Evolutionary conservation across 1,140 invertebrate genomes (phyloP), one percentile per base, ranked within the genome.

Genomic region (Trichogramma pretiosum): DNA sequence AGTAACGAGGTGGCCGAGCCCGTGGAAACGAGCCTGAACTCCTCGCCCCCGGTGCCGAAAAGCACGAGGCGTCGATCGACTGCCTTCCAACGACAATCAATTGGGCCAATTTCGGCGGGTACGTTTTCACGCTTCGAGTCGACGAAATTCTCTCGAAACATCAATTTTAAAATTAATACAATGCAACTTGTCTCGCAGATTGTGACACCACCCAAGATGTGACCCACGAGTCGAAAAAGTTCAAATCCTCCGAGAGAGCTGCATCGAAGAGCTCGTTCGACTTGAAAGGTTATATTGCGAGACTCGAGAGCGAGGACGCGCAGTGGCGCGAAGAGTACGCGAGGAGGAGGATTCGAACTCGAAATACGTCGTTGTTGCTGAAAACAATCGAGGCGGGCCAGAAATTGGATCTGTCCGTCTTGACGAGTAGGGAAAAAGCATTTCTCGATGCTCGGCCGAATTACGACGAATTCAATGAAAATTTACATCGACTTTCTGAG

Each of bases 381-480:
- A n/a, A n/a, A n/a, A n/a, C n/a, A n/a, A 61, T 9, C n/a, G 8
- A 16, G n/a, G 7, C 39, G 11, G 47, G 49, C 9, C 56, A 58
- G 18, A 5, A 28, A 44, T 14, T 60, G 10, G 58, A 67, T 51
- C 32, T 59, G 3, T 56, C 18, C 48, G 2, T 50, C 18, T 39
- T 68, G 10, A 46, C 56, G 5, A 57, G 63, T 8, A 32, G 19
- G 16, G 58, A 66, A 17, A 63, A 46, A 52, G 24, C 30, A 10
- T 68, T 66, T 41, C 10, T 68, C 5, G 17, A 17, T 16, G 32
- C 30, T 8, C 48, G 50, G 3, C 65, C 64, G 5, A 50, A 63
- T 50, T 67, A 65, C 39, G 50, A 58, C 40, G 10, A 55, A 1
- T 58, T 66, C n/a, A 48, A 40, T 24, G 50, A 52, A 18, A 64